Base-by-base conservation (phyloP, 2,888 invertebrate species). In the Anaspis maculata region DNA sequence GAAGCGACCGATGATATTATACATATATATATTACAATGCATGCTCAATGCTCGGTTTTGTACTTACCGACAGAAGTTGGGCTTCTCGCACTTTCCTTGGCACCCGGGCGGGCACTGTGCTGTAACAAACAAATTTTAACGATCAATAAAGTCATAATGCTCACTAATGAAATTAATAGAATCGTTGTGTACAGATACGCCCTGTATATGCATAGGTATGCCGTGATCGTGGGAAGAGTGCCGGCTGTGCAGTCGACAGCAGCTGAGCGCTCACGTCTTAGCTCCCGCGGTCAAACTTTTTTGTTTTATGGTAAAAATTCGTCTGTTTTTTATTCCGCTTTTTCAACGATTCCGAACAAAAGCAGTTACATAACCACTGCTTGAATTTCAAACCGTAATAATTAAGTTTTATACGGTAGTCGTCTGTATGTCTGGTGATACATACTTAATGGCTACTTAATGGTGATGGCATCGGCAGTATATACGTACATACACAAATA, bases 11-110 rank as follows among this genome's bases (percentile, higher is more conserved):
- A n/a, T n/a, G n/a, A n/a, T n/a, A n/a, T n/a, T n/a, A n/a, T n/a
- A n/a, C n/a, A n/a, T n/a, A n/a, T n/a, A n/a, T n/a, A n/a, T 19
- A 19, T 19, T 19, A 19, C 9, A 19, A 19, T 19, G 9, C n/a
- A n/a, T n/a, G n/a, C n/a, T n/a, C n/a, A n/a, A n/a, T n/a, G n/a
- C n/a, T n/a, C n/a, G n/a, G n/a, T n/a, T n/a, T n/a, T n/a, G 6
- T 74, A 91, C 92, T 91, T 79, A 94, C 92, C 77, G 77, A 90
- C 96, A 96, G 71, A 92, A 88, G 74, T 88, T 85, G 61, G 96
- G 95, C 66, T 79, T 77, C 62, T 76, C 79, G 74, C 95, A 96
- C 71, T 81, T 81, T 61, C 95, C 95, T 70, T 92, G 87, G 74
- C 96, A 96, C 67, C 94, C 94, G 61, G 86, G 81, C 68, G 84